Conservation (phyloP, 2,113 vertebrate genomes). For the Typhlomys cinereus region DNA sequence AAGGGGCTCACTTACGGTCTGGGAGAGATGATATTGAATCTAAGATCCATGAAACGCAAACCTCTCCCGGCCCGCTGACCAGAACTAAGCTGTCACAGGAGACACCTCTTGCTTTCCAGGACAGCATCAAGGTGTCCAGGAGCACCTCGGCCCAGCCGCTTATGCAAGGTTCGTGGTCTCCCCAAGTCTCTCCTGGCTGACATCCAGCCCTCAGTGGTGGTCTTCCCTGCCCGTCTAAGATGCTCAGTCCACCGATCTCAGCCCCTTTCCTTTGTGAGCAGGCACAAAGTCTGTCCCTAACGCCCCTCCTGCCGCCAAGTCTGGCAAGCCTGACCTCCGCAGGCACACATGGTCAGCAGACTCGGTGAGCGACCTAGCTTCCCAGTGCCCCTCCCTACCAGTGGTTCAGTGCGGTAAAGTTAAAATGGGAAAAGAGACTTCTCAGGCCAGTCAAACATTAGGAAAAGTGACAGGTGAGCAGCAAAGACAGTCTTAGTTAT, state of each 20-base stretch:
- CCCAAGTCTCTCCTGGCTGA: neutral
- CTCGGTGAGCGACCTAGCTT: neutral
- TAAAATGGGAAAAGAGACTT: neutral
- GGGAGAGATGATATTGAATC: slow-evolving; percentile 21
- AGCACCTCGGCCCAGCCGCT: neutral
- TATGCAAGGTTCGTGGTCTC: neutral
- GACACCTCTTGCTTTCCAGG: neutral
- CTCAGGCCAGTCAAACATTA: neutral
- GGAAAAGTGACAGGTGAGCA: slow-evolving; percentile 10
- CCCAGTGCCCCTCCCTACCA: neutral
- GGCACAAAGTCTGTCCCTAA: neutral
- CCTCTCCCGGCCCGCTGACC: neutral
- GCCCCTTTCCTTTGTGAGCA: neutral
- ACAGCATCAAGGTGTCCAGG: neutral
- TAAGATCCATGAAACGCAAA: neutral
- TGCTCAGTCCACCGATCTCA: neutral
- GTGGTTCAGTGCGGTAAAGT: neutral
- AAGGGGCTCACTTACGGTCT: slow-evolving; percentile 20
- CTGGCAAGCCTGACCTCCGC: neutral
- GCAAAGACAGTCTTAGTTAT: neutral
- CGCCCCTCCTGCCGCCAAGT: neutral
- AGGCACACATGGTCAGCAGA: neutral
- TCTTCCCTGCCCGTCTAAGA: neutral
- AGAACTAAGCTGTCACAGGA: neutral
- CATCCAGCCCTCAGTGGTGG: neutral